Base-by-base conservation (phyloP, 2,797 vertebrate genomes). In the Kryptopterus vitreolus region DNA sequence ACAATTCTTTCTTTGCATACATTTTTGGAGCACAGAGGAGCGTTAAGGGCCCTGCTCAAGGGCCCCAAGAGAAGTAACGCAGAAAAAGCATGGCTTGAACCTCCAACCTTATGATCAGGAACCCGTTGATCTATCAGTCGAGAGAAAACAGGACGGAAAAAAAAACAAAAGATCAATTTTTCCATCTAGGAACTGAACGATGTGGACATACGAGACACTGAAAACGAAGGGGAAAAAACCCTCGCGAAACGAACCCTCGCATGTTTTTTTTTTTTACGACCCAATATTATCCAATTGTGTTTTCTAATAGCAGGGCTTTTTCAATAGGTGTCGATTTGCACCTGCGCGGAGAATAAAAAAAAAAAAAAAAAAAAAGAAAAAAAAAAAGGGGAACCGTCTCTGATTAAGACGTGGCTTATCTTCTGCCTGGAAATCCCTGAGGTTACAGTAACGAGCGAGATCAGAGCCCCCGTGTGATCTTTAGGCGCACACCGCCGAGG, bases 341-440 rank as follows among this genome's bases (percentile, higher is more conserved):
- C 71, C 71, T 74, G 55, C 71, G 6, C 55, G 29, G 12, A 58
- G 71, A 59, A 74, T 59, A 43, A 6, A 43, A 43, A 43, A n/a
- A n/a, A n/a, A n/a, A n/a, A n/a, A n/a, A n/a, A n/a, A n/a, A 58
- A 46, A 58, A 74, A 58, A 9, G 71, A n/a, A n/a, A n/a, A n/a
- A n/a, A n/a, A 58, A 46, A 58, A 74, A 58, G 16, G 71, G 55
- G 53, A 58, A 43, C 53, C 71, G 43, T 74, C 35, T 57, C 71
- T 24, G 53, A 74, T 74, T 74, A 58, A 58, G 71, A 74, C 15
- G 7, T 38, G 53, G 71, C 55, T 43, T 74, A 74, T 46, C 53
- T 74, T 46, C 33, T 74, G 55, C 53, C 53, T 74, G 55, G 71
- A 58, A 74, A 74, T 74, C 71, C 71, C 71, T 74, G 71, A 74